Evolutionary conservation across 2,797 vertebrate species (phyloP), one percentile per base, ranked within the genome.

Genomic region (Rhinatrema bivittatum): DNA sequence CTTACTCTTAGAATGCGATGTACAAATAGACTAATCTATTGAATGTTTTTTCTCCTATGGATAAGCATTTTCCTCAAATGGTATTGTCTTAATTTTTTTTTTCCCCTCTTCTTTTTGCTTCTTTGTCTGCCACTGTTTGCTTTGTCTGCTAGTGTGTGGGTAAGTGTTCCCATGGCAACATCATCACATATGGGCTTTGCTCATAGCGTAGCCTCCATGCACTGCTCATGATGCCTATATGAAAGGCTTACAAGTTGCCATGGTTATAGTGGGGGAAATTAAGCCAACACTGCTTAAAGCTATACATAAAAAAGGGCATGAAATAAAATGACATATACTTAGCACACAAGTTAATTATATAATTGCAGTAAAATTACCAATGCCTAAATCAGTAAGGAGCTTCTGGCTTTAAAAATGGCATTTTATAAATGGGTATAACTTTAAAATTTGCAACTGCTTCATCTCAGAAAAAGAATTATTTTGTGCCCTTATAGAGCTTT

Each of bases 81-180:
- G 50, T 62, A 37, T 50, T 42, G 47, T 74, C 58, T 76, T 72
- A 72, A 75, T 68, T 65, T n/a, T n/a, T n/a, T n/a, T 69, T 66
- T 64, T 55, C 47, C 69, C 60, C 62, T 69, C 65, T 75, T 56
- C 63, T 68, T 44, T 62, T 47, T 47, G 49, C 53, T 68, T 65
- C 52, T 64, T 73, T 85, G 65, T 87, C 68, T 74, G 56, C 70
- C 74, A 76, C 70, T 73, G 61, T 80, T 74, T 85, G 67, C 68
- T 76, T 78, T 60, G 79, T 76, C 82, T 64, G 66, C 53, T 77
- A 71, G 64, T 68, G 71, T 74, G 66, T 68, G 87, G 70, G 88
- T 88, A 90, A 91, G 88, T 86, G 74, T 82, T 67, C 70, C 80
- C 65, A 69, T 79, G 75, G 76, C 60, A 85, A 80, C 71, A 42